Conservation (phyloP, 2,113 vertebrate species). For the Nothocercus nigrocapillus region DNA sequence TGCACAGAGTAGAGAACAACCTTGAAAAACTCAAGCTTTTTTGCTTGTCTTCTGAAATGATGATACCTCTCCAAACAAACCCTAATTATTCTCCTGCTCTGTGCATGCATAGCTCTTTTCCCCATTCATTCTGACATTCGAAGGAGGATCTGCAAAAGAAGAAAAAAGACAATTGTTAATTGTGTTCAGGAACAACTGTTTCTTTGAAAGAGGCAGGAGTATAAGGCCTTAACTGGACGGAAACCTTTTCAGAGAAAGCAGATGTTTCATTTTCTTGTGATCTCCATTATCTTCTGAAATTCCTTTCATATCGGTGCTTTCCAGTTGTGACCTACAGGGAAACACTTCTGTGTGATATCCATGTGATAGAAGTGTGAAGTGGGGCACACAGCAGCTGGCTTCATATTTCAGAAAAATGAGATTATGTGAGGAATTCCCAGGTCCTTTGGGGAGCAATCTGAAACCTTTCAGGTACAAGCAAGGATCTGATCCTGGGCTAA, state of each 20-base stretch:
- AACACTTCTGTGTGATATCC: slow-evolving; percentile 18
- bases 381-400: neutral
- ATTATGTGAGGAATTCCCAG: neutral
- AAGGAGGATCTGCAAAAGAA: neutral
- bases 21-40: neutral
- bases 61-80: neutral
- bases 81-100: neutral
- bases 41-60: neutral
- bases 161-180: neutral
- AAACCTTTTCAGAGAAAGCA: neutral
- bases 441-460: neutral
- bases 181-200: neutral
- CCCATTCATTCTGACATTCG: neutral
- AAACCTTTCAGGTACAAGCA: neutral
- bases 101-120: neutral
- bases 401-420: slow-evolving; percentile 23
- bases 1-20: neutral
- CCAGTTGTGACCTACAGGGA: slow-evolving; percentile 19
- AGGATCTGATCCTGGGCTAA: neutral
- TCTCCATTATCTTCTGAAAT: neutral
- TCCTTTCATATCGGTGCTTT: slow-evolving; percentile 20
- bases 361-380: neutral
- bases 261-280: neutral
- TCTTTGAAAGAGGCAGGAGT: neutral
- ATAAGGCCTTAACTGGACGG: neutral